Evolutionary conservation across 2,888 invertebrate genomes (phyloP).

Genomic region (Nudaria mundana): DNA sequence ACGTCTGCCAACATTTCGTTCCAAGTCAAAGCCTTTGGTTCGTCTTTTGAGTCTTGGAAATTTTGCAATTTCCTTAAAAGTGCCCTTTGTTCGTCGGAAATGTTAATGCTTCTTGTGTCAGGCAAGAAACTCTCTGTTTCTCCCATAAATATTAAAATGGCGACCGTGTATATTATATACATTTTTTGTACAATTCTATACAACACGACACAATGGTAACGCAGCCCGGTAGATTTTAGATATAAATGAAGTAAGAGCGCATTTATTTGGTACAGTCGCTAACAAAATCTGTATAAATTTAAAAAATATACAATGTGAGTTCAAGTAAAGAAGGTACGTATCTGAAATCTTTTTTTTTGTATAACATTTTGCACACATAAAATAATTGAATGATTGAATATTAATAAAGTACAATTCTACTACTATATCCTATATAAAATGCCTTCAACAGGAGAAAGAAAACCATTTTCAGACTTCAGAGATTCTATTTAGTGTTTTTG

Average conservation of each 20-base stretch:
- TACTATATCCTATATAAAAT: too few relatives aligned
- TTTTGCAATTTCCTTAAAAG: conserved; percentile 65
- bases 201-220: conserved; percentile 49
- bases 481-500: too few relatives aligned
- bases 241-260: conserved; percentile 55
- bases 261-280: conserved; percentile 49
- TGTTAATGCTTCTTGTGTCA: conserved; percentile 36
- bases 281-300: too few relatives aligned
- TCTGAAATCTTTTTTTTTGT: background rate
- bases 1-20: conserved; percentile 65
- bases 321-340: too few relatives aligned
- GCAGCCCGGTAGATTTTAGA: conserved; percentile 56
- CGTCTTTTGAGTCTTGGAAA: conserved; percentile 42
- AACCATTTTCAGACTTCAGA: too few relatives aligned
- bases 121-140: conserved; percentile 44
- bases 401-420: too few relatives aligned
- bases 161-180: conserved; percentile 52
- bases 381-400: too few relatives aligned
- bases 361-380: too few relatives aligned
- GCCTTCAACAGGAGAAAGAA: too few relatives aligned
- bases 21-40: conserved; percentile 54
- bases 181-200: conserved; percentile 52
- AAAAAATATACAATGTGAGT: too few relatives aligned
- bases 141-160: conserved; percentile 49
- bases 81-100: conserved; percentile 46